Evolutionary conservation across 2,113 vertebrate genomes (phyloP).

Genomic region (Odobenus rosmarus): DNA sequence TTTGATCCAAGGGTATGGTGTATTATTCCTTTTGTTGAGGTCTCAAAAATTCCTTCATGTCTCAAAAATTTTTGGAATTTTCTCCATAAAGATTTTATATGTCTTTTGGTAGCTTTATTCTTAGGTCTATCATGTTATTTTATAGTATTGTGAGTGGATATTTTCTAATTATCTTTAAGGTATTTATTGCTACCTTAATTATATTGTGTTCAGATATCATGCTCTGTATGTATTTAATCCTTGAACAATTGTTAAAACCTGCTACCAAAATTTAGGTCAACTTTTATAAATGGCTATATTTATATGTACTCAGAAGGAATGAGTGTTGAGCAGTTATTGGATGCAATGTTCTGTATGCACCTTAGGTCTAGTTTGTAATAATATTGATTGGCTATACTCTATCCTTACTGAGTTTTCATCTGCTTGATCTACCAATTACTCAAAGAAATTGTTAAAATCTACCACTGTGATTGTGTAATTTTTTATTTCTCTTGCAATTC

Average conservation of each 20-base stretch:
- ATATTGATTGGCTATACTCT: neutral
- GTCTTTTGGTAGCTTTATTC: neutral
- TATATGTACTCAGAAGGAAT: neutral
- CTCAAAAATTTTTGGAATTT: constrained; percentile 7
- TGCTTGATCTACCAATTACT: neutral
- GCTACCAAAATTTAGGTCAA: neutral
- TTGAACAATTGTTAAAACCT: neutral
- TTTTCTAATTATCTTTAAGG: neutral
- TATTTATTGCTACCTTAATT: neutral
- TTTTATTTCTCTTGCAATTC: neutral
- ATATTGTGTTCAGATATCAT: neutral
- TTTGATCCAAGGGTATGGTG: neutral
- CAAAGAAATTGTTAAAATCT: neutral
- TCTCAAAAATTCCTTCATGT: neutral
- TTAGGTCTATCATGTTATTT: neutral
- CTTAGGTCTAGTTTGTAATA: neutral
- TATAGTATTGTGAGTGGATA: neutral
- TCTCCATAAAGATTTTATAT: neutral
- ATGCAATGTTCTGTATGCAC: neutral
- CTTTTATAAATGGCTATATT: neutral
- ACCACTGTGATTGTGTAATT: neutral
- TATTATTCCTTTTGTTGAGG: neutral
- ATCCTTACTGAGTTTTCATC: neutral
- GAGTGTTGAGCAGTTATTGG: neutral
- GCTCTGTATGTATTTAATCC: neutral